Evolutionary conservation across 2,113 vertebrate genomes (phyloP).

Genomic region (Todiramphus saurophagus): DNA sequence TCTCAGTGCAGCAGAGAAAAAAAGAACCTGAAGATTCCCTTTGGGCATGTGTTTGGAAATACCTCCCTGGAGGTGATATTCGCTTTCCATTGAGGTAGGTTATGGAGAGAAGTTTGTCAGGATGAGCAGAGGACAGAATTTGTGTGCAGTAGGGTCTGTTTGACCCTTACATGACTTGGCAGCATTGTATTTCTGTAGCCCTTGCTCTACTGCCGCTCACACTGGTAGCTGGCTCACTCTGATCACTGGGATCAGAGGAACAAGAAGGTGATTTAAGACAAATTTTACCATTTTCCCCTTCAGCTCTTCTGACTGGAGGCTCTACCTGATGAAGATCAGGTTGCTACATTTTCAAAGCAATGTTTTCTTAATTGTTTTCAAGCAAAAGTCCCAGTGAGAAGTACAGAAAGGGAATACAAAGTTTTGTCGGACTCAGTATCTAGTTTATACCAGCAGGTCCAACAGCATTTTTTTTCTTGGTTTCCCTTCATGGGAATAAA

Average conservation of each 20-base stretch:
- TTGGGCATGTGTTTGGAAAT: background rate
- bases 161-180: background rate
- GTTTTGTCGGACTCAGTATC: background rate
- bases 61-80: background rate
- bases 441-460: background rate
- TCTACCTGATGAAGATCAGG: background rate
- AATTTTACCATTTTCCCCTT: background rate
- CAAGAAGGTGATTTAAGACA: background rate
- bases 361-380: background rate
- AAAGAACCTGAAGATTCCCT: background rate
- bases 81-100: background rate
- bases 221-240: background rate
- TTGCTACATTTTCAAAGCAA: background rate
- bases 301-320: background rate
- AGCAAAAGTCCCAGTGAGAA: background rate
- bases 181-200: background rate
- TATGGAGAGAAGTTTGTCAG: background rate
- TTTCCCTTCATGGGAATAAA: background rate
- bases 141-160: background rate
- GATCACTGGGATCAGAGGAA: background rate
- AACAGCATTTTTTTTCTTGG: background rate
- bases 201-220: background rate
- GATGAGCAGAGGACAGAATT: background rate
- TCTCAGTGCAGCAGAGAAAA: background rate
- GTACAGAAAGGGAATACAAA: background rate